These are phyloP conservation scores for Spodoptera litura DNA, from an alignment of 1,140 invertebrate genomes.

Conservation along the genomic window DNA sequence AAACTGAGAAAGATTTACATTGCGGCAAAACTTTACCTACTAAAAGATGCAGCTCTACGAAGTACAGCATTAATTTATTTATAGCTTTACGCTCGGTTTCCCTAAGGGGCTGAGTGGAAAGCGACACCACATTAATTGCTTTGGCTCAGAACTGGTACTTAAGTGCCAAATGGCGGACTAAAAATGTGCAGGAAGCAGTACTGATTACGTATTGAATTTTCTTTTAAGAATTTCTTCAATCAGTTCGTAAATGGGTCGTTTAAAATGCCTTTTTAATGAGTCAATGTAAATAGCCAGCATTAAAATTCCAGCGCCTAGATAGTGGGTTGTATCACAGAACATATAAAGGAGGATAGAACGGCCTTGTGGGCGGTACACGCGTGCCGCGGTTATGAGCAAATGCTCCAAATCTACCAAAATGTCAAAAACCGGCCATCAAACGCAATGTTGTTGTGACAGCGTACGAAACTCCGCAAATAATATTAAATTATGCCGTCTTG, in stretches of 20 bases:
- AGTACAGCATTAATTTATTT: slow-evolving; percentile 22
- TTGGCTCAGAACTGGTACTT: slow-evolving; percentile 32
- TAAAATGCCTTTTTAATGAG: neutral
- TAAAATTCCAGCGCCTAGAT: neutral
- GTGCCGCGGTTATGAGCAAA: no score
- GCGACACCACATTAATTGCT: slow-evolving; percentile 33
- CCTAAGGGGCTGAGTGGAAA: slow-evolving; percentile 22
- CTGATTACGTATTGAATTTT: neutral
- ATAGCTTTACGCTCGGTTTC: slow-evolving; percentile 30
- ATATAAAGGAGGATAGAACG: no score
- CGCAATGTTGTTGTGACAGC: no score
- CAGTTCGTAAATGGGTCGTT: neutral
- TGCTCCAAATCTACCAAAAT: no score
- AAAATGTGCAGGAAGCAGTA: slow-evolving; percentile 6
- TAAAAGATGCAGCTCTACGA: slow-evolving; percentile 17
- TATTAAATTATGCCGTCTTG: no score
- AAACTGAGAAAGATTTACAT: slow-evolving; percentile 13
- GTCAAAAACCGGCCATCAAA: no score
- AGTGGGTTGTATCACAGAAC: slow-evolving; percentile 27
- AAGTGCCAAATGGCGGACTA: slow-evolving; percentile 16
- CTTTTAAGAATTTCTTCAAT: neutral
- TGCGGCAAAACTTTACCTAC: slow-evolving; percentile 18
- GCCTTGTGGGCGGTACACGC: no score
- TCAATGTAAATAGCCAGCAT: slow-evolving; percentile 11
- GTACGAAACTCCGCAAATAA: no score